Percentiles rank a stretch among this genome's conserved stretches.
Evolutionary conservation across 1,140 invertebrate genomes (phyloP).

Genomic region (Listronotus bonariensis): DNA sequence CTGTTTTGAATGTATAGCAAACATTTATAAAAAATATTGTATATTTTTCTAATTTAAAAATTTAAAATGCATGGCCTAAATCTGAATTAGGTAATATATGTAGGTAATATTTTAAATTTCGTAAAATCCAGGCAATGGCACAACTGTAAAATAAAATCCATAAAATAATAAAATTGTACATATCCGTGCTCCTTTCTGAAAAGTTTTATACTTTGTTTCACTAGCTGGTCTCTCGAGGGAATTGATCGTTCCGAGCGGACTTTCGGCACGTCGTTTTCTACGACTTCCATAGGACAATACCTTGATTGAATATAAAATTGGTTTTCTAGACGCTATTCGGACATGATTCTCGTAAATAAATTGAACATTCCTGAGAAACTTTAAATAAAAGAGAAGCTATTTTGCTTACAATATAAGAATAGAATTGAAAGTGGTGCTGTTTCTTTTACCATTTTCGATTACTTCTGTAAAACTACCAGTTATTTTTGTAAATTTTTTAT

Average conservation of each 20-base stretch:
- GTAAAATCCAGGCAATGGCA: too few relatives aligned
- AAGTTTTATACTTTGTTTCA: conserved; percentile 29
- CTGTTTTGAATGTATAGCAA: too few relatives aligned
- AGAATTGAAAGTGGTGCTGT: neutral
- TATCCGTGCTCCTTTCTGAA: conserved; percentile 1
- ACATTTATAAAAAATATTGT: too few relatives aligned
- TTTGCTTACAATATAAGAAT: neutral
- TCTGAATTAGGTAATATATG: neutral
- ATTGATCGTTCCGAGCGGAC: conserved; percentile 19
- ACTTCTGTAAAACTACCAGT: too few relatives aligned
- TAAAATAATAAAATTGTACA: conserved; percentile 31
- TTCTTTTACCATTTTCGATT: too few relatives aligned
- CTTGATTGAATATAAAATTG: conserved; percentile 35
- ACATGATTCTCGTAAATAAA: conserved; percentile 12
- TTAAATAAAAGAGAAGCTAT: conserved; percentile 6
- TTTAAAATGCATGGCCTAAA: too few relatives aligned
- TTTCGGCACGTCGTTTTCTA: conserved; percentile 22
- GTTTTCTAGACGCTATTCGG: conserved; percentile 12
- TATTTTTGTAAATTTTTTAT: too few relatives aligned
- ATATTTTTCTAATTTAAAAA: too few relatives aligned
- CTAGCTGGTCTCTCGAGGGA: conserved; percentile 11
- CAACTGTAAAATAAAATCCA: conserved; percentile 17
- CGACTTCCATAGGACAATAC: conserved; percentile 29
- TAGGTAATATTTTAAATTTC: conserved; percentile 5
- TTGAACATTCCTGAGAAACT: conserved; percentile 10